Percentiles rank a stretch among this genome's conserved stretches.
Conservation (phyloP, 2,113 vertebrate genomes). For the Xiphias gladius region DNA sequence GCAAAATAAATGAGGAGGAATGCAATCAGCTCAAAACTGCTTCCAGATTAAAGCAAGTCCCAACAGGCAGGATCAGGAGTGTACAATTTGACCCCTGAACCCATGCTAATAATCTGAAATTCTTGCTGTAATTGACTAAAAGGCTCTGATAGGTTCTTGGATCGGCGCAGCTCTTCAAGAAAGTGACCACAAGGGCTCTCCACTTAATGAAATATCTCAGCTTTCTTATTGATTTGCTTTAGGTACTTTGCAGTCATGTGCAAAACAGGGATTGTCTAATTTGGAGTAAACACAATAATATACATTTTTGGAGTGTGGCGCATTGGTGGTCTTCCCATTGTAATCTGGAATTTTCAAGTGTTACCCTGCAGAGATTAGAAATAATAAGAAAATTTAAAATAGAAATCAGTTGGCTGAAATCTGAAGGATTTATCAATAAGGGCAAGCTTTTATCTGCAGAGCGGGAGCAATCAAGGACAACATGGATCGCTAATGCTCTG, state of each 20-base stretch:
- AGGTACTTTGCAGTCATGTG: slow-evolving; percentile 74
- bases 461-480: slow-evolving; percentile 38
- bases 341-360: slow-evolving; percentile 20
- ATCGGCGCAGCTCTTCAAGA: slow-evolving; percentile 63
- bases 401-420: slow-evolving; percentile 45
- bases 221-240: slow-evolving; percentile 79
- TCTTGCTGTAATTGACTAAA: slow-evolving; percentile 69
- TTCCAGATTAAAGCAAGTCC: slow-evolving; percentile 71
- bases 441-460: slow-evolving; percentile 49
- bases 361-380: slow-evolving; percentile 38
- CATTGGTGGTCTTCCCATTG: background rate
- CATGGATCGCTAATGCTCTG: slow-evolving; percentile 7
- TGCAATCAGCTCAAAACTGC: slow-evolving; percentile 70
- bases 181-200: slow-evolving; percentile 74
- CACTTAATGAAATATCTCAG: slow-evolving; percentile 80
- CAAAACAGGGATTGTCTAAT: slow-evolving; percentile 73
- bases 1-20: slow-evolving; percentile 67
- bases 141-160: slow-evolving; percentile 67
- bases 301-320: slow-evolving; percentile 19
- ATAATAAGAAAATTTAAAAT: slow-evolving; percentile 30
- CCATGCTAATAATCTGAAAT: slow-evolving; percentile 76
- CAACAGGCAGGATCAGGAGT: slow-evolving; percentile 60
- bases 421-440: slow-evolving; percentile 50
- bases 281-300: slow-evolving; percentile 61
- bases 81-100: slow-evolving; percentile 75